Evolutionary conservation across 2,113 vertebrate genomes (phyloP).

Genomic region (Arizona elegans): DNA sequence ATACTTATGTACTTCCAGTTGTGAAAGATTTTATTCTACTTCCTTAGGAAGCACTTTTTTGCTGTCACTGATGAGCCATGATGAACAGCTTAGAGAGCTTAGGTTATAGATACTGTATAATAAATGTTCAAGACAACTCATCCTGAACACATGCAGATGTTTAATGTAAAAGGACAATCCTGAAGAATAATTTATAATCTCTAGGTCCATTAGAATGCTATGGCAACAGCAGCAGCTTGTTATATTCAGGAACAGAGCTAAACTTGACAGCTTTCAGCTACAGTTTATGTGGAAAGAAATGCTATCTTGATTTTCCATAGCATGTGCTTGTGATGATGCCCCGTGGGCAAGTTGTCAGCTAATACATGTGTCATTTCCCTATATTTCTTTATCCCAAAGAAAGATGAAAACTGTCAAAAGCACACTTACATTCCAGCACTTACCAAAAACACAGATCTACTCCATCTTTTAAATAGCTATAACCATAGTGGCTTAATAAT

Average conservation of each 20-base stretch:
- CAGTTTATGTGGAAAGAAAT: conserved; percentile 46
- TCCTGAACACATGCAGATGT: conserved; percentile 43
- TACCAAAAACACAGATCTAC: background rate
- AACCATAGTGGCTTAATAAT: background rate
- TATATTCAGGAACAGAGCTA: conserved; percentile 23
- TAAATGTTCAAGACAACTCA: conserved; percentile 42
- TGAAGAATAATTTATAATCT: conserved; percentile 45
- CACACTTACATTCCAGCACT: background rate
- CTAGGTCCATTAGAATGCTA: conserved; percentile 27
- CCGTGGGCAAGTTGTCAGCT: conserved; percentile 44
- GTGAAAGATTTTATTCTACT: conserved; percentile 12
- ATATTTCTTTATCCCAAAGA: conserved; percentile 38
- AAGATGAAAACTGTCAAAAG: conserved; percentile 31
- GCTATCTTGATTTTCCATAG: conserved; percentile 39
- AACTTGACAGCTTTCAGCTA: conserved; percentile 52
- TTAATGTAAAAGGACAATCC: conserved; percentile 22
- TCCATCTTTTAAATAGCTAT: conserved; percentile 17
- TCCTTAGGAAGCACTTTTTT: conserved; percentile 28
- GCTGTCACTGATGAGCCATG: conserved; percentile 22
- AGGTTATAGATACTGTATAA: conserved; percentile 29
- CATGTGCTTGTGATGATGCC: conserved; percentile 49
- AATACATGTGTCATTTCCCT: conserved; percentile 35
- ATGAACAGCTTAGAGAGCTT: conserved; percentile 32
- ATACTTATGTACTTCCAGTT: conserved; percentile 21
- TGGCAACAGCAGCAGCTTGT: conserved; percentile 32